Evolutionary conservation across 2,888 invertebrate genomes (phyloP), one percentile per base, ranked within the genome.

Genomic region (Troides helena): DNA sequence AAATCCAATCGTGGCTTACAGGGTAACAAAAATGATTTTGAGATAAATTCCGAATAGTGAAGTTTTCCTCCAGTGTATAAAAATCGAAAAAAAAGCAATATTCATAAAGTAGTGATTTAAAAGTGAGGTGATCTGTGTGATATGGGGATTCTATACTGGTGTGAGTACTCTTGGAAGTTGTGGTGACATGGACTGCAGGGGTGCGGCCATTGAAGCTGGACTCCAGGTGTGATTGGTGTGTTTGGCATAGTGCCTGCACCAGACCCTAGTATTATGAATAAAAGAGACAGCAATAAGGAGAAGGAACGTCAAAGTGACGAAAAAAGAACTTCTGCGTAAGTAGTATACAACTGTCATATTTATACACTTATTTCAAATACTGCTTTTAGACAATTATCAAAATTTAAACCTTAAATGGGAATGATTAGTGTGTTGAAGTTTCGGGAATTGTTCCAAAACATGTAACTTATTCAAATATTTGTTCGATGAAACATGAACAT

Each of bases 281-380:
- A 92, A 83, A 89, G 92, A 77, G 92, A 92, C 76, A 87, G 87
- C 84, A 92, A 83, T 85, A 90, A 92, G 84, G 92, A 92, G 73
- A 92, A 93, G 82, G 93, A 93, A 86, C 92, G 93, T 83, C 92
- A 92, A 81, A 92, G 89, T 80, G 93, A 93, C 81, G 93, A 93
- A 72, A 93, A 93, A 85, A 87, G 92, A 85, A 88, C 89, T 80
- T 92, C 92, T 78, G 89, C 87, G 93, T 93, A 87, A 92, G 93
- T 71, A 92, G 93, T 71, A 53, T 43, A 61, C n/a, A 10, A 17
- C 50, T 14, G 12, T 50, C 14, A 14, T 46, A 46, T 10, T 14
- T 14, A 14, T 46, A 4, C 14, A 17, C 5, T 1, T 50, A 50
- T 50, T 50, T 17, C 17, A 14, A 17, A 50, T 17, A 18, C 50